Base-by-base conservation (phyloP, 2,888 invertebrate genomes). In the Ommatoiulus sabulosus region DNA sequence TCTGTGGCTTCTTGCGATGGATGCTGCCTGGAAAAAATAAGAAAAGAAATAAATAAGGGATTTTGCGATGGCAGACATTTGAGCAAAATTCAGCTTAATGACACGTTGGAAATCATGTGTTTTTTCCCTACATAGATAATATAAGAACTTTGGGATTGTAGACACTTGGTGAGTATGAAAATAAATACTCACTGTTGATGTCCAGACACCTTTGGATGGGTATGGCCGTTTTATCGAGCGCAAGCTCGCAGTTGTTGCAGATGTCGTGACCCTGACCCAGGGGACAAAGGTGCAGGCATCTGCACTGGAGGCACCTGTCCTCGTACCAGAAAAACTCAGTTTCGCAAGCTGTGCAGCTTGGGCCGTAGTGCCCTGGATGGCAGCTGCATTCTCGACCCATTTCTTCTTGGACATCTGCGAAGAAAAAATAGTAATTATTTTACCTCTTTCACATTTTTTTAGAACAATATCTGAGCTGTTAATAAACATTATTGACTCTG, bases 211-310 rank as follows among this genome's bases (percentile, higher is more conserved):
- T 63, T 4, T 63, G 63, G 20, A 63, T 63, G 63, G n/a, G 63
- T 20, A 3, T 43, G 24, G 44, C 44, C 84, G 7, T 44, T 8
- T 20, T 15, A n/a, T 84, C 44, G 3, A 84, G 4, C 15, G 43
- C 10, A 17, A 87, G 72, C 12, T 87, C 72, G 10, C 87, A 87
- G 44, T 87, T 80, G 72, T 87, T 20, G 43, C 87, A 87, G 35
- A 35, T 15, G 24, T 57, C 43, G 7, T 57, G 87, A 1, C 80
- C 87, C 72, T 80, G 57, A 80, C 20, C 17, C 43, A 17, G 15
- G 24, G 87, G 63, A 80, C 87, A 87, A 35, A 44, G 20, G 15
- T 63, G 24, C 7, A 87, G 87, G 44, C 87, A 87, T 12, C 5
- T 20, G 44, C 87, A 87, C 17, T 35, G 63, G 63, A 87, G 63